Evolutionary conservation across 2,888 invertebrate genomes (phyloP).

Genomic region (Dasysyrphus tricinctus): DNA sequence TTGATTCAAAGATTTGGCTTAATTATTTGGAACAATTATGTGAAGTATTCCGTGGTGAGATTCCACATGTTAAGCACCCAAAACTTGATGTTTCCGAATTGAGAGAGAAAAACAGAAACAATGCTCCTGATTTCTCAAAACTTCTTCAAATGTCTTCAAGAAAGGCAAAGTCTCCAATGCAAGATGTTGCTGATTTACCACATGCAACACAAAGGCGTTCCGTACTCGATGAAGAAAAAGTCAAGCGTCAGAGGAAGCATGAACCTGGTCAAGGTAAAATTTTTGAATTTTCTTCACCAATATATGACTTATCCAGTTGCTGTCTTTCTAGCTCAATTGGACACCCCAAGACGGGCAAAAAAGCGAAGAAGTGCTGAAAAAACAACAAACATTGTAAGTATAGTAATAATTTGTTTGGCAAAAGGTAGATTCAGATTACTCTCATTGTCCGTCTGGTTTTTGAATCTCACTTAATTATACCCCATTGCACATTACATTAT

Average conservation of each 20-base stretch:
- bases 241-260: slow-evolving; percentile 81
- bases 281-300: not conserved
- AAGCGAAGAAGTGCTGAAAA: slow-evolving; percentile 87
- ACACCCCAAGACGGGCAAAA: slow-evolving; percentile 84
- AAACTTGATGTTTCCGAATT: slow-evolving; percentile 86
- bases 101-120: slow-evolving; percentile 81
- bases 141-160: slow-evolving; percentile 80
- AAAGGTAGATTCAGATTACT: slow-evolving; percentile 7
- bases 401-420: slow-evolving; percentile 68
- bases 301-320: not conserved
- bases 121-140: slow-evolving; percentile 82
- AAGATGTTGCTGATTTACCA: slow-evolving; percentile 81
- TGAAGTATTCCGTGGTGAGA: slow-evolving; percentile 95
- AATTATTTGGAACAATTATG: slow-evolving; percentile 95
- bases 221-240: slow-evolving; percentile 82
- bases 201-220: slow-evolving; percentile 80
- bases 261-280: slow-evolving; percentile 77
- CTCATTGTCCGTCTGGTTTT: slow-evolving; percentile 55
- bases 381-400: slow-evolving; percentile 87
- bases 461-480: slow-evolving; percentile 34
- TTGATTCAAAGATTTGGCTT: slow-evolving; percentile 84
- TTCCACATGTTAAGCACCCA: slow-evolving; percentile 91
- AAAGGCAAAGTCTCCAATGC: slow-evolving; percentile 82
- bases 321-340: slow-evolving; percentile 80
- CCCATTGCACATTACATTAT: slow-evolving; percentile 48